Percentiles rank a stretch among this genome's conserved stretches.
phyloP scores from a whole-genome alignment of 2,888 invertebrate genomes.

The Euplexia lucipara region DNA sequence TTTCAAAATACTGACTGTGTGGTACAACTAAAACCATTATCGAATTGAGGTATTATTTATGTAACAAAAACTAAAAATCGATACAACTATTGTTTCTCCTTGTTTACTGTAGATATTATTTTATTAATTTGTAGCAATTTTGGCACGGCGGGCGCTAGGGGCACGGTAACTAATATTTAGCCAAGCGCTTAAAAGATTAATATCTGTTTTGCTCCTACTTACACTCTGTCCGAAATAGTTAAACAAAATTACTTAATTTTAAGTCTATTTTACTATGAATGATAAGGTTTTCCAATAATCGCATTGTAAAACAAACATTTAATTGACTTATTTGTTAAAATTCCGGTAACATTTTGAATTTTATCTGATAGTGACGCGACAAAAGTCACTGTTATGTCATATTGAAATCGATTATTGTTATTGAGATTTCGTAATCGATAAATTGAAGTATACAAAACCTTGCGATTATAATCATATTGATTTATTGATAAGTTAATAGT shows the following conservation, averaged over 20 bases:
- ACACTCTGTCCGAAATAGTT: not conserved
- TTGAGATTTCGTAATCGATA: conserved; percentile 67
- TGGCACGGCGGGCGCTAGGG: too few species aligned
- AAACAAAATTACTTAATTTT: not conserved
- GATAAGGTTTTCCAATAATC: conserved; percentile 21
- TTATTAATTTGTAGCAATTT: too few species aligned
- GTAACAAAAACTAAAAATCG: too few species aligned
- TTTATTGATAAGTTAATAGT: conserved; percentile 68
- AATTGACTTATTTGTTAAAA: conserved; percentile 18
- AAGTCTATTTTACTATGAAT: conserved; percentile 1
- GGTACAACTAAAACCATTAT: too few species aligned
- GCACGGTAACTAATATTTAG: too few species aligned
- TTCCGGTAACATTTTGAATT: conserved; percentile 32
- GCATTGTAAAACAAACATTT: conserved; percentile 11
- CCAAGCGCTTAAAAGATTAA: too few species aligned
- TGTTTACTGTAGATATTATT: too few species aligned
- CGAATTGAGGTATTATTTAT: too few species aligned
- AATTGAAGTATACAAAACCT: conserved; percentile 69
- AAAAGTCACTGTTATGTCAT: conserved; percentile 37
- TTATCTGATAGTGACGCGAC: conserved; percentile 41
- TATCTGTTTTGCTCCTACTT: too few species aligned
- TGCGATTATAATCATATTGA: conserved; percentile 58
- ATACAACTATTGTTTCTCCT: too few species aligned
- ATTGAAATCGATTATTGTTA: conserved; percentile 59
- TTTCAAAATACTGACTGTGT: too few species aligned